phyloP scores from a whole-genome alignment of 2,797 vertebrate species.

The Synaphobranchus kaupii region DNA sequence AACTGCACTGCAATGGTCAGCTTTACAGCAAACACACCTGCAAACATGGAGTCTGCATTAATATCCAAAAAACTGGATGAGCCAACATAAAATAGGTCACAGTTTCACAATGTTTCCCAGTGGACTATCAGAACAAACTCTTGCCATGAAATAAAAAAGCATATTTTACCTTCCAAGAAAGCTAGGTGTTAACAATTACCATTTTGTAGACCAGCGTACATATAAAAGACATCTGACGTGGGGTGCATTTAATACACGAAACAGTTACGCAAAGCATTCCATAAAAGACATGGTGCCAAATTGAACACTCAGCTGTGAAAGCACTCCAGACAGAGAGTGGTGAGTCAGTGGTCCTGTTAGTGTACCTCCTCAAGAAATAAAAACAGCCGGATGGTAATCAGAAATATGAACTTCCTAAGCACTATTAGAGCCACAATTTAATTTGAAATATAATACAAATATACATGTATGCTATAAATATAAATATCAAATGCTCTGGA shows the following conservation, averaged over 20 bases:
- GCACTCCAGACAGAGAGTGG: neutral
- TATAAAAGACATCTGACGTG: neutral
- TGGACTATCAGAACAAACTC: neutral
- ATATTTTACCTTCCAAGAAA: neutral
- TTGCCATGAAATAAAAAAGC: neutral
- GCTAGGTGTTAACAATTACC: no score
- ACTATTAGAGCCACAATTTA: neutral
- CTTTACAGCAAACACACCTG: conserved; percentile 9
- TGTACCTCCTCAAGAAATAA: neutral
- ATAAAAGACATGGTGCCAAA: neutral
- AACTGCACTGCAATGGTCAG: neutral
- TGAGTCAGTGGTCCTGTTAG: no score
- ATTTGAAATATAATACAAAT: conserved; percentile 5
- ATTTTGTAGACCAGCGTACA: neutral
- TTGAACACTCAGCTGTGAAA: neutral
- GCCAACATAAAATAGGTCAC: neutral
- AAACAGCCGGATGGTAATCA: neutral
- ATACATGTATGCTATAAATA: neutral
- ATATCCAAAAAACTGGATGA: neutral
- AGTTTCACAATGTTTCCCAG: neutral
- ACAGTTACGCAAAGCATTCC: neutral
- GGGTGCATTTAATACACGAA: conserved; percentile 5
- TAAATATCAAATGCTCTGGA: neutral
- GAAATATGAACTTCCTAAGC: neutral
- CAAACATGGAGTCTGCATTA: neutral